phyloP scores from a whole-genome alignment of 2,888 invertebrate genomes.

The Terebella lapidaria region DNA sequence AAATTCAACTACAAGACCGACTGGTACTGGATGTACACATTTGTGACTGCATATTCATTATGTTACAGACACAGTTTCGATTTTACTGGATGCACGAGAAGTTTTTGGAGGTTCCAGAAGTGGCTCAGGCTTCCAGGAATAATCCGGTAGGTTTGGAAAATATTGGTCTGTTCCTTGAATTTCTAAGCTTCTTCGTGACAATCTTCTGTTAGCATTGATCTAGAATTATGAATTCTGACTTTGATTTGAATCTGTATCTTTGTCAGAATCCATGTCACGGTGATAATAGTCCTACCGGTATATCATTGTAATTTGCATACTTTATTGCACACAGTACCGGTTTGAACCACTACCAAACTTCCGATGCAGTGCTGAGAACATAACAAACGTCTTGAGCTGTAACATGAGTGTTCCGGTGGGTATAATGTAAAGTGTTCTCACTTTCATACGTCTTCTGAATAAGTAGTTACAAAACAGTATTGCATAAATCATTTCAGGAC shows the following conservation, averaged over 20 bases:
- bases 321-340: neutral
- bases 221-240: too few relatives aligned
- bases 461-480: too few relatives aligned
- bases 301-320: neutral
- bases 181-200: too few relatives aligned
- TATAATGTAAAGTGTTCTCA: too few relatives aligned
- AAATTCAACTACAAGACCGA: neutral
- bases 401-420: neutral
- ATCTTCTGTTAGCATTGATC: too few relatives aligned
- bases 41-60: constrained; percentile 11
- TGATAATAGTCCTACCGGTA: too few relatives aligned
- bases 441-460: too few relatives aligned
- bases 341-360: neutral
- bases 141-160: constrained; percentile 14
- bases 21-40: neutral
- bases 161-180: too few relatives aligned
- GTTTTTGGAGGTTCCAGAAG: constrained; percentile 60
- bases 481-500: too few relatives aligned
- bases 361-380: neutral
- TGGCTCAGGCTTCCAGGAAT: constrained; percentile 13
- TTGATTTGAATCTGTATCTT: too few relatives aligned
- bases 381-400: neutral
- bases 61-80: constrained; percentile 72
- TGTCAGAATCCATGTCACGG: neutral
- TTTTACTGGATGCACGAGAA: constrained; percentile 77